These are phyloP conservation scores for Saccostrea cuccullata DNA, from an alignment of 1,140 invertebrate species.

Conservation along the genomic window DNA sequence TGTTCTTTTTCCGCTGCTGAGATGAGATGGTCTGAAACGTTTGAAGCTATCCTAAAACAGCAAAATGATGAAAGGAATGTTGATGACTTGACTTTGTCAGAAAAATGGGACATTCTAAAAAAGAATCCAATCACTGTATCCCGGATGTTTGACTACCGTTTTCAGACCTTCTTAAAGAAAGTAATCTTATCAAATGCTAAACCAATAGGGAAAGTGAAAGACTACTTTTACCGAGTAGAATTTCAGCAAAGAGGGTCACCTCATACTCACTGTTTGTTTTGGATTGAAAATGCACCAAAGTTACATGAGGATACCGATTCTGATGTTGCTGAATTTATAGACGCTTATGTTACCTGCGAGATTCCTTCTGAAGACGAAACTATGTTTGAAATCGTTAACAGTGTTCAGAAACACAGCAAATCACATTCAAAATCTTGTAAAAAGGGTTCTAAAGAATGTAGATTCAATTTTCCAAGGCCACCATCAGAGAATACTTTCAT, in stretches of 20 bases:
- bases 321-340: conserved; percentile 53
- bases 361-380: conserved; percentile 43
- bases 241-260: conserved; percentile 52
- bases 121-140: conserved; percentile 54
- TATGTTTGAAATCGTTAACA: conserved; percentile 40
- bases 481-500: conserved; percentile 49
- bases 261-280: conserved; percentile 74
- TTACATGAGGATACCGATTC: conserved; percentile 51
- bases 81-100: conserved; percentile 44
- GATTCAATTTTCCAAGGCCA: conserved; percentile 48
- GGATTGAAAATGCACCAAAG: conserved; percentile 72
- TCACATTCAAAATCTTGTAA: conserved; percentile 46
- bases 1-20: too few species aligned
- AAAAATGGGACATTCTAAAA: conserved; percentile 47
- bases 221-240: conserved; percentile 45
- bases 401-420: conserved; percentile 50
- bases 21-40: too few species aligned
- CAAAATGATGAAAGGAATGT: conserved; percentile 46
- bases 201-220: conserved; percentile 37
- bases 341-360: conserved; percentile 49
- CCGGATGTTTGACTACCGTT: conserved; percentile 50
- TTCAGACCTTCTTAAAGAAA: conserved; percentile 49
- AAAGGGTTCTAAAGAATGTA: conserved; percentile 34
- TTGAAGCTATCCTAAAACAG: conserved; percentile 40
- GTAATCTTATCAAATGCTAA: conserved; percentile 33